Percentiles rank a stretch among this genome's conserved stretches.
Evolutionary conservation across 2,797 vertebrate species (phyloP).

Genomic region (Semotilus atromaculatus): DNA sequence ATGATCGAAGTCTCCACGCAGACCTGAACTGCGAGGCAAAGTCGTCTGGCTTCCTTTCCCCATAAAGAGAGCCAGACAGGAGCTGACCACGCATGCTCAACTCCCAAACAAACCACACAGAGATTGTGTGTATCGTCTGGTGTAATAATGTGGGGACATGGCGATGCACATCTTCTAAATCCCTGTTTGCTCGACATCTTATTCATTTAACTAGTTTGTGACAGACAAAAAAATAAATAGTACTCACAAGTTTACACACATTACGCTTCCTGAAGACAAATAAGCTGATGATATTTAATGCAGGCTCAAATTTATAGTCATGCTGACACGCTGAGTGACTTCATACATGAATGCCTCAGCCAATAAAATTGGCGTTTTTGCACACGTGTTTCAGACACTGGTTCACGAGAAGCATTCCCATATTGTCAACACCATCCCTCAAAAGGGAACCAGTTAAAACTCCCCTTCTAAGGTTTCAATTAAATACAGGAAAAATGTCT

Average conservation of each 20-base stretch:
- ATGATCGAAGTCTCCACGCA: too few relatives aligned
- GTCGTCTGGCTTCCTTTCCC: neutral
- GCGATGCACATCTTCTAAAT: neutral
- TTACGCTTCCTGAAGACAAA: neutral
- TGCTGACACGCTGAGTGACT: neutral
- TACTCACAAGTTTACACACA: neutral
- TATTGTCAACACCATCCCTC: neutral
- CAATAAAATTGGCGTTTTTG: neutral
- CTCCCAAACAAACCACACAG: too few relatives aligned
- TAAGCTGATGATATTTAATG: neutral
- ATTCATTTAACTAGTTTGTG: neutral
- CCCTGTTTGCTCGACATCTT: neutral
- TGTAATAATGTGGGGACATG: neutral
- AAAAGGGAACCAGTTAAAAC: neutral
- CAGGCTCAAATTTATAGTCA: too few relatives aligned
- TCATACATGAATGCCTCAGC: neutral
- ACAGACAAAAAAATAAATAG: neutral
- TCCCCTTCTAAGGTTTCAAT: neutral
- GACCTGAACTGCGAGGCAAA: neutral
- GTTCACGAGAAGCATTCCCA: neutral
- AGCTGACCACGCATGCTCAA: accelerated
- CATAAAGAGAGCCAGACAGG: neutral
- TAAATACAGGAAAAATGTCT: neutral
- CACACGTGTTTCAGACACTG: neutral
- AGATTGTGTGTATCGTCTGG: too few relatives aligned